A percentile compares a stretch with the other conserved stretches of the same genome.
Conservation (phyloP, 1,140 invertebrate genomes). For the Aphaenogaster floridana region DNA sequence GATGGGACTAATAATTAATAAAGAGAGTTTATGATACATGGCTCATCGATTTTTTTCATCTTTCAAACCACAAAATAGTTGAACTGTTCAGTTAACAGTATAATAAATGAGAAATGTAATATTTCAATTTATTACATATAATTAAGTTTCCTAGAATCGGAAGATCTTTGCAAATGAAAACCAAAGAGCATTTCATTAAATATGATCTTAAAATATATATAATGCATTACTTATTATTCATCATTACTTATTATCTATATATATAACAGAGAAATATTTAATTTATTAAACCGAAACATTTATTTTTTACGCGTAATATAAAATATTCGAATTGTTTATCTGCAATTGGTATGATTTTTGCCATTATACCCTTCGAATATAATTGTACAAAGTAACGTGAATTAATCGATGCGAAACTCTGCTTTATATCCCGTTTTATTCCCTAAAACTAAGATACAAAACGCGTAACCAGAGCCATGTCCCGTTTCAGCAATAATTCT, state of each 20-base stretch:
- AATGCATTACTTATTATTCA: not conserved
- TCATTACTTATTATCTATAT: constrained; percentile 5
- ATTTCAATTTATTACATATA: constrained; percentile 11
- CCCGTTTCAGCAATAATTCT: constrained; percentile 51
- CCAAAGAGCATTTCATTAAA: constrained; percentile 9
- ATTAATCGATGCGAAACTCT: not conserved
- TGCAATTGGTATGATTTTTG: not conserved
- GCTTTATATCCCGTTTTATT: not conserved
- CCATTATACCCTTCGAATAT: not conserved
- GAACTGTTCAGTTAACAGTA: not conserved
- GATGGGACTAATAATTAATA: not conserved
- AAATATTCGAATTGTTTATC: not conserved
- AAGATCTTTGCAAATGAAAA: not conserved
- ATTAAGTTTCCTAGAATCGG: not conserved
- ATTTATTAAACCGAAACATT: not conserved
- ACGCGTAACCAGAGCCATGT: not conserved
- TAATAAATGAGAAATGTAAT: not conserved
- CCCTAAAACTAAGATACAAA: not conserved
- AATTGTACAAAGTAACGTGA: not conserved
- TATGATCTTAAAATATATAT: constrained; percentile 9
- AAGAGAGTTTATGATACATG: not conserved
- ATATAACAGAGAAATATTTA: constrained; percentile 24
- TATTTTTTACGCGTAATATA: not conserved
- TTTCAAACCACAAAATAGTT: not conserved
- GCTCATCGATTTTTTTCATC: not conserved